These are phyloP conservation scores for Pseudopleuronectes americanus DNA, from an alignment of 2,797 vertebrate genomes.

Conservation along the genomic window DNA sequence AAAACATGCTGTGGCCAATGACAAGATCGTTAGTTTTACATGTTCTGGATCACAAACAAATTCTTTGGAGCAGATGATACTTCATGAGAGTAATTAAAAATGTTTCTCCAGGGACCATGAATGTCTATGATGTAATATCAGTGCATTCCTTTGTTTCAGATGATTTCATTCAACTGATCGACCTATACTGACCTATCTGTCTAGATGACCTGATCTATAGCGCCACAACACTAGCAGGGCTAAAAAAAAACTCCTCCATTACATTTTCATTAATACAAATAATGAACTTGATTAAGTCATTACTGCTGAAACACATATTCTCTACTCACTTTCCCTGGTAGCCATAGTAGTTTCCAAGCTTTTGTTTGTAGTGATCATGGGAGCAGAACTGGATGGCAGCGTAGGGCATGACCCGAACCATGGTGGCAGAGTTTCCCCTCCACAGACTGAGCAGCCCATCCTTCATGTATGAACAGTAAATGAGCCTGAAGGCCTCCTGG, in stretches of 20 bases:
- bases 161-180: neutral
- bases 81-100: neutral
- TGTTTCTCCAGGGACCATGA: neutral
- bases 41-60: neutral
- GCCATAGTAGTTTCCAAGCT: slow-evolving; percentile 90
- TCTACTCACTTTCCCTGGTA: slow-evolving; percentile 92
- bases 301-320: neutral
- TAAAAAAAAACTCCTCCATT: neutral
- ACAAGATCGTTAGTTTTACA: too few species aligned
- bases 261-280: neutral
- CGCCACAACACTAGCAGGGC: too few species aligned
- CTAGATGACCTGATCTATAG: too few species aligned
- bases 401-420: slow-evolving; percentile 96
- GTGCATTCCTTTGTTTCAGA: neutral
- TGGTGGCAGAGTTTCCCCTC: slow-evolving; percentile 97
- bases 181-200: neutral
- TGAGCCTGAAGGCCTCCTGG: slow-evolving; percentile 92
- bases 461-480: slow-evolving; percentile 91
- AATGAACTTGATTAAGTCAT: neutral
- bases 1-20: too few species aligned
- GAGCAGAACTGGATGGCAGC: slow-evolving; percentile 98
- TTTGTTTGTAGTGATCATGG: slow-evolving; percentile 93
- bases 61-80: too few species aligned
- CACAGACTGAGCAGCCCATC: slow-evolving; percentile 95
- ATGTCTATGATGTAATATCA: neutral